phyloP scores from a whole-genome alignment of 2,113 vertebrate species.

The Lepus europaeus region DNA sequence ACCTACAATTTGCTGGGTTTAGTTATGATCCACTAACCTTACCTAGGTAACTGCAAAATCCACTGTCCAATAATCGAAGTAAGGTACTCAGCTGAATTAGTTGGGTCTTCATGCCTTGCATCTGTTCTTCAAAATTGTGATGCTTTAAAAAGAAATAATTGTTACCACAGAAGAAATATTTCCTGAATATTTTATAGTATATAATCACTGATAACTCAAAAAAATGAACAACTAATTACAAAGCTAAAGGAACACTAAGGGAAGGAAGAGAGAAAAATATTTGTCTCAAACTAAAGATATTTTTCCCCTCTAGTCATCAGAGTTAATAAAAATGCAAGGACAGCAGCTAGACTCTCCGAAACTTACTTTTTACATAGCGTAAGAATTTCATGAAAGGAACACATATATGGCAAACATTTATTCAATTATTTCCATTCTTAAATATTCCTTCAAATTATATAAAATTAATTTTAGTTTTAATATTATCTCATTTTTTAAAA shows the following conservation, averaged over 20 bases:
- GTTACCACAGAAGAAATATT: conserved; percentile 46
- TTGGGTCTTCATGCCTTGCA: conserved; percentile 99
- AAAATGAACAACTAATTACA: conserved; percentile 57
- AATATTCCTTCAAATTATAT: conserved; percentile 51
- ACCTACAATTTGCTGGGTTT: neutral
- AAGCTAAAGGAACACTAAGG: conserved; percentile 58
- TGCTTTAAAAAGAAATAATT: conserved; percentile 90
- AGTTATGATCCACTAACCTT: conserved; percentile 78
- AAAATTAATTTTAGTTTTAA: conserved; percentile 49
- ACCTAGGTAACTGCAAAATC: conserved; percentile 99
- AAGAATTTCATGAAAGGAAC: conserved; percentile 38
- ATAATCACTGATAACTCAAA: conserved; percentile 39
- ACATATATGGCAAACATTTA: conserved; percentile 36
- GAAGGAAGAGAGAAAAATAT: neutral
- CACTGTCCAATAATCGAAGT: conserved; percentile 95
- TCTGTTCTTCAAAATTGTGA: conserved; percentile 99
- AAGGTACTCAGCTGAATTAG: conserved; percentile 96
- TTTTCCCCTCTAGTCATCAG: conserved; percentile 41
- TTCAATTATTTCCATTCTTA: conserved; percentile 30
- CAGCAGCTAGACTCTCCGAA: neutral
- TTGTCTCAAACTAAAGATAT: conserved; percentile 43
- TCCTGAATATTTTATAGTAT: conserved; percentile 65
- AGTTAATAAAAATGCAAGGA: conserved; percentile 54
- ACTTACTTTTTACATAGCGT: conserved; percentile 29
- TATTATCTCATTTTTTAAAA: conserved; percentile 36